Base-by-base conservation (phyloP, 30 jellyfish, hydroid and myxozoan species). In the Aurelia coerulea region DNA sequence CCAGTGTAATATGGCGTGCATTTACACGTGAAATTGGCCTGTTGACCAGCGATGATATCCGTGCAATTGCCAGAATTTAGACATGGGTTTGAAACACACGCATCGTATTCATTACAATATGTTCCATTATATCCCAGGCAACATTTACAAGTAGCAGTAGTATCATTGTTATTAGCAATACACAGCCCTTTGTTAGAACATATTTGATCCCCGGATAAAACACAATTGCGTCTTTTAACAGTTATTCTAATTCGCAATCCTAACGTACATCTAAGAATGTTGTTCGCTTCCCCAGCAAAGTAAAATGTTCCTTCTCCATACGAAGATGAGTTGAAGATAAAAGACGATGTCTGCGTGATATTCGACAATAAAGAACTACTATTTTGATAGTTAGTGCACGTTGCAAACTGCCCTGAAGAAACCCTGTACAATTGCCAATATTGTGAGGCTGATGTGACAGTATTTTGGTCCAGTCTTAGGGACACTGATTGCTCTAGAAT, bases 1-100 rank as follows among this genome's bases (percentile, higher is more conserved):
- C 98, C 98, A 2, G 97, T 92, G 65, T 19, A 90, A 52, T 37
- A 78, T 15, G 89, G 91, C 33, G 92, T 79, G 80, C 98, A 92
- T 7, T 23, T n/a, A 69, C 98, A 92, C 42, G 90, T 11, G 78
- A 63, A 92, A 65, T 92, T 83, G 31, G 72, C 73, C 16, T 37
- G 50, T 3, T 37, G 49, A 5, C 98, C 95, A 2, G 80, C 89
- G 14, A 18, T 35, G 15, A 74, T 68, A 79, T 92, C 97, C 3
- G 92, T 51, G 76, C 98, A 92, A 35, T 80, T 87, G 1, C 98
- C 98, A 29, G 86, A 58, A 69, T 92, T 92, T n/a, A 68, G 52
- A 54, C 98, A 92, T 9, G 96, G 95, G 56, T 59, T 65, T 29
- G 92, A 73, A 8, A 54, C 10, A 46, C 98, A 92, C 35, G 92